Percentiles rank a stretch among this genome's conserved stretches.
phyloP scores from a whole-genome alignment of 2,888 invertebrate species.

The Thumatha senex region DNA sequence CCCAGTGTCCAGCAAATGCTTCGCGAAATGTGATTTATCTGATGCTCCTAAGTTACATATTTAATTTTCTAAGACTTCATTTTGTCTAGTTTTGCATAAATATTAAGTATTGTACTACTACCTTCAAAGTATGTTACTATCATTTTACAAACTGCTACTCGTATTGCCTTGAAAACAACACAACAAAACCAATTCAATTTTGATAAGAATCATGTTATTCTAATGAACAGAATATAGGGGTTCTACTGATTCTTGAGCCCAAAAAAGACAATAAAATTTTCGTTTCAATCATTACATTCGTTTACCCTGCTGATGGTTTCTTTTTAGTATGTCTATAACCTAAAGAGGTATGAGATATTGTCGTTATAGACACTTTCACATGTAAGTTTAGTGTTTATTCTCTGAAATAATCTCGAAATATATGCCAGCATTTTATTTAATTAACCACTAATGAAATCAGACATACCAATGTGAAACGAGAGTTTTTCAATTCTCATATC shows the following conservation, averaged over 20 bases:
- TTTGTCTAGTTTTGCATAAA: background rate
- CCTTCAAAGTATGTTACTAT: background rate
- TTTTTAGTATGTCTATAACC: too few species aligned
- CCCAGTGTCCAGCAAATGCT: too few species aligned
- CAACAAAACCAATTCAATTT: too few species aligned
- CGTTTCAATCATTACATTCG: too few species aligned
- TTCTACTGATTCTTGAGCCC: too few species aligned
- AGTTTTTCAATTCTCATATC: background rate
- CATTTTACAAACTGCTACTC: background rate
- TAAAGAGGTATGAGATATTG: background rate
- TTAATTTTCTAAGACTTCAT: constrained; percentile 1
- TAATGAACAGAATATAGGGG: too few species aligned
- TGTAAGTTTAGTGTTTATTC: constrained; percentile 16
- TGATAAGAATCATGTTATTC: too few species aligned
- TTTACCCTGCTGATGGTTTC: too few species aligned
- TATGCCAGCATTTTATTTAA: constrained; percentile 1
- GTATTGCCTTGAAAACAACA: too few species aligned
- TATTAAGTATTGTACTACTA: background rate
- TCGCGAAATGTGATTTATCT: too few species aligned
- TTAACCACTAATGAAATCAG: constrained; percentile 5
- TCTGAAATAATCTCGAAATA: background rate
- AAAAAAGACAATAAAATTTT: too few species aligned
- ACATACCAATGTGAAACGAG: constrained; percentile 2
- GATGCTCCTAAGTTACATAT: too few species aligned
- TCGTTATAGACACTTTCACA: constrained; percentile 27